Evolutionary conservation across 2,797 vertebrate species (phyloP).

Genomic region (Gymnodraco acuticeps): DNA sequence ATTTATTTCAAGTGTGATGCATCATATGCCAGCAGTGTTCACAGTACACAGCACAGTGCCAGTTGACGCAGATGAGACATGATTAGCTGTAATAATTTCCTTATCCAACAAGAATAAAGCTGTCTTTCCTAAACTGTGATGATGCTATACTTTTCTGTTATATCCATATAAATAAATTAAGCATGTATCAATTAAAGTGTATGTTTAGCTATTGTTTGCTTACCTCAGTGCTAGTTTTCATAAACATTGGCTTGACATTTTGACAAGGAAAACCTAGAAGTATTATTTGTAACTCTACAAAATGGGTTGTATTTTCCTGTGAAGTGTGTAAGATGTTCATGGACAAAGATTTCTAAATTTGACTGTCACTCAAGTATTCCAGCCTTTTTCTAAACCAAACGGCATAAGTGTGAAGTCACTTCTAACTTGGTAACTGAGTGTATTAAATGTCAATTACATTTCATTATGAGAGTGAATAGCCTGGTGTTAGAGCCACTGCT

Average conservation of each 20-base stretch:
- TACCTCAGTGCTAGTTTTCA: background rate
- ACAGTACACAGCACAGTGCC: conserved; percentile 8
- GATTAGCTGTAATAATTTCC: conserved; percentile 35
- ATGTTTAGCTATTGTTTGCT: conserved; percentile 6
- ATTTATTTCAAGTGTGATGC: conserved; percentile 38
- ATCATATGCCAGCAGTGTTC: conserved; percentile 34
- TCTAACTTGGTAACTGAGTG: background rate
- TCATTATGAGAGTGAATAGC: no score
- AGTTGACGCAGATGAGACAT: conserved; percentile 24
- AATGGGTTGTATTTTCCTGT: background rate
- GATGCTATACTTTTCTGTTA: background rate
- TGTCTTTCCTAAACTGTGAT: background rate
- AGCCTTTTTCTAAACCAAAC: background rate
- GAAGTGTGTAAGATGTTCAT: background rate
- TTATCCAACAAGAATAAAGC: conserved; percentile 20
- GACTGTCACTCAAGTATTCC: background rate
- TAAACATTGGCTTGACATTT: background rate
- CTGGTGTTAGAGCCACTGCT: background rate
- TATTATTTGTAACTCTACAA: background rate
- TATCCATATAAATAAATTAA: background rate
- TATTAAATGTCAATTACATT: background rate
- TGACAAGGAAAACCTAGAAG: background rate
- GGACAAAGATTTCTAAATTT: conserved; percentile 9
- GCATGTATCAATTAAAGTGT: background rate
- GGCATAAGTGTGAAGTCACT: background rate